These are phyloP conservation scores for Pteromalus puparum DNA, from an alignment of 1,140 invertebrate genomes.

Conservation along the genomic window DNA sequence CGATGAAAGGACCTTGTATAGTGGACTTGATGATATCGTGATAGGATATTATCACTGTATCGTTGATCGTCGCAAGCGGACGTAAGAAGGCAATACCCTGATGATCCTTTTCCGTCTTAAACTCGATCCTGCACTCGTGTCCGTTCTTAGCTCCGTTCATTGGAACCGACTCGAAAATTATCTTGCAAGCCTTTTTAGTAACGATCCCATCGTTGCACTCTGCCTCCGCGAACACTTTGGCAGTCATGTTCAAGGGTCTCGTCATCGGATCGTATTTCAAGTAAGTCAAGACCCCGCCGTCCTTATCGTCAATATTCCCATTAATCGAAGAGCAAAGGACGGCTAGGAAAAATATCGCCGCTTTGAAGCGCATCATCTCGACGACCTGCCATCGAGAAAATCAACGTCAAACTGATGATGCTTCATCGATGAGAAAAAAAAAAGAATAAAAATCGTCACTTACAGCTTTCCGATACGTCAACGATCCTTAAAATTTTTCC, in stretches of 20 bases:
- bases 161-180: neutral
- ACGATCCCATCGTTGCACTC: neutral
- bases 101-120: neutral
- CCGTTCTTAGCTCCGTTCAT: neutral
- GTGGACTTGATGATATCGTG: neutral
- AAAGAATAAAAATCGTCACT: neutral
- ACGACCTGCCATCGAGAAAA: neutral
- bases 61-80: neutral
- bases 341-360: neutral
- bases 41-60: neutral
- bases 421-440: neutral
- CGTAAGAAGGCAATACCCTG: neutral
- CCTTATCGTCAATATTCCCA: neutral
- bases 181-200: neutral
- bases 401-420: neutral
- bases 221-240: neutral
- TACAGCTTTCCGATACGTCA: neutral
- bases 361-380: neutral
- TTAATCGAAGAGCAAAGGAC: neutral
- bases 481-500: neutral
- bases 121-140: neutral
- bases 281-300: neutral
- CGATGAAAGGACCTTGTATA: neutral
- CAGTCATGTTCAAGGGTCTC: neutral
- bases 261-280: neutral